These are phyloP conservation scores for Heliconius sara DNA, from an alignment of 2,888 invertebrate genomes.

Conservation along the genomic window DNA sequence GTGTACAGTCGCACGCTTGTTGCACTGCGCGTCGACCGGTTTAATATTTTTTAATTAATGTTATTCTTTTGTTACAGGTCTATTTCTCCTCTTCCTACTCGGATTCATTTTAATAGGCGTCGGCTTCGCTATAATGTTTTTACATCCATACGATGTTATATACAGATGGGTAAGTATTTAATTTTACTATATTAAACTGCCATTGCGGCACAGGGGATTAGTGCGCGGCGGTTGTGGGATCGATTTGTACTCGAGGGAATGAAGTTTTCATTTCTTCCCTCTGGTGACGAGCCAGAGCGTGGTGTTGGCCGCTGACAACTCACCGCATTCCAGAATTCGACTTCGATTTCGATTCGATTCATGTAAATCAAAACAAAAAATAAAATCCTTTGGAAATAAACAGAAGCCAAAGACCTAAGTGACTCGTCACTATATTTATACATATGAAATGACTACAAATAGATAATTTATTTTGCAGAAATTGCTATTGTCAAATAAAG, in stretches of 20 bases:
- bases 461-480: slow-evolving; percentile 84
- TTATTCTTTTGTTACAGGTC: slow-evolving; percentile 84
- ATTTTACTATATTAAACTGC: neutral
- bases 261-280: too few relatives aligned
- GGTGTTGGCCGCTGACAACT: neutral
- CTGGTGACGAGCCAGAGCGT: neutral
- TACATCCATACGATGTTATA: slow-evolving; percentile 89
- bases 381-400: too few relatives aligned
- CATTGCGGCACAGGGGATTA: too few relatives aligned
- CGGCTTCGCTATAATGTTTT: slow-evolving; percentile 86
- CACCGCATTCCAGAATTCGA: neutral
- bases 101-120: slow-evolving; percentile 87
- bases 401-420: neutral
- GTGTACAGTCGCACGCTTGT: too few relatives aligned
- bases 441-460: neutral
- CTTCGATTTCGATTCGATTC: too few relatives aligned
- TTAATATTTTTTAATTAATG: neutral
- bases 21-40: neutral
- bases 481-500: slow-evolving; percentile 87
- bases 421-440: neutral
- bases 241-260: too few relatives aligned
- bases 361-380: too few relatives aligned
- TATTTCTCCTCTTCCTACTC: slow-evolving; percentile 87
- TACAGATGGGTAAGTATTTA: slow-evolving; percentile 87
- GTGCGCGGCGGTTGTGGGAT: too few relatives aligned